Base-by-base conservation (phyloP, 2,113 vertebrate genomes). In the Pollimyrus isidori region DNA sequence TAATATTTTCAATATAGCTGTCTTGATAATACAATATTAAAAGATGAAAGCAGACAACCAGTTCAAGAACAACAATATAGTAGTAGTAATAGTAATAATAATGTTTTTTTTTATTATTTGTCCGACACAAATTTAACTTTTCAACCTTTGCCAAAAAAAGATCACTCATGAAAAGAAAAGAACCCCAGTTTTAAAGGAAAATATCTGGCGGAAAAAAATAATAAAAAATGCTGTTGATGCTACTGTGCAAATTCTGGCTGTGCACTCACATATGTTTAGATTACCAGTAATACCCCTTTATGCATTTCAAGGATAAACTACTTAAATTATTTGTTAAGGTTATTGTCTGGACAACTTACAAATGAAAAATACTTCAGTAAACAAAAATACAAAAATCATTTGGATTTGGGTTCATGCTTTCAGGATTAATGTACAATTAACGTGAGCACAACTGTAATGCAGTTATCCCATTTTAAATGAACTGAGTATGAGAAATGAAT, bases 301-400 rank as follows among this genome's bases (percentile, higher is more conserved):
- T 88, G 85, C 65, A 89, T 85, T 86, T 26, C 7, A n/a, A 76
- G 86, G 89, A 88, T 89, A 86, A 52, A 49, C 73, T 83, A 86
- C 87, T 69, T 48, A 45, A 53, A 89, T 89, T 89, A 62, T 82
- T 83, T 89, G 39, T 46, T 49, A 49, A 13, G 58, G 58, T 52
- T 89, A 46, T 87, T 58, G 26, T 76, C 17, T 76, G 11, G 11
- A 42, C 73, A 76, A 42, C 15, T 39, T 76, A 80, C 35, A 80
- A 42, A 39, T 42, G 30, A 80, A 39, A 76, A 76, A 76, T 76
- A 30, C 30, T 76, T 76, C 30, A 87, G 86, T 82, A 90, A 89
- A 91, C 90, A 90, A 92, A 89, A 92, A 35, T 88, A 80, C 45
- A 76, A 26, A 50, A 76, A 39, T 80, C 11, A 80, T 80, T 42